These are phyloP conservation scores for Zingel zingel DNA, from an alignment of 2,113 vertebrate genomes.

Conservation along the genomic window DNA sequence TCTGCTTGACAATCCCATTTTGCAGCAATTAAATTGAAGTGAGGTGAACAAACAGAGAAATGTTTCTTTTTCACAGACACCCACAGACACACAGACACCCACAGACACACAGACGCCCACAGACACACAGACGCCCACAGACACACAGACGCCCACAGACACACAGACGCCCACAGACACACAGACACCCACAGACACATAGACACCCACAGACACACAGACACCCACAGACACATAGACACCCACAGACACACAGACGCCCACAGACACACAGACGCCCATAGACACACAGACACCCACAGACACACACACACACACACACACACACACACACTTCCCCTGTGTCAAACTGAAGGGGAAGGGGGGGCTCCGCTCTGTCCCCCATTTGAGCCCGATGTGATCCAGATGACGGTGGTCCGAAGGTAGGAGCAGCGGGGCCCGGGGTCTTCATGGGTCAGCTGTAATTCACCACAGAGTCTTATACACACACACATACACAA, in stretches of 20 bases:
- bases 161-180: no score
- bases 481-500: conserved; percentile 14
- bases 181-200: no score
- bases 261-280: conserved; percentile 21
- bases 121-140: no score
- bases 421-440: conserved; percentile 72
- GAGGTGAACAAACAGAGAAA: no score
- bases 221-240: no score
- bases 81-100: no score
- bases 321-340: conserved; percentile 4
- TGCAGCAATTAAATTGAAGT: no score
- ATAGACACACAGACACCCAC: conserved; percentile 1
- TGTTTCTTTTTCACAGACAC: no score
- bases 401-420: conserved; percentile 80
- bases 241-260: background rate
- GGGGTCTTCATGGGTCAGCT: conserved; percentile 82
- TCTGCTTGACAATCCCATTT: no score
- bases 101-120: no score
- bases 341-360: conserved; percentile 34
- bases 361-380: conserved; percentile 61
- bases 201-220: no score
- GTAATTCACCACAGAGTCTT: conserved; percentile 81
- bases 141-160: no score
- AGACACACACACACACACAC: conserved; percentile 13
- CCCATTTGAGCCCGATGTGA: conserved; percentile 73